phyloP scores from a whole-genome alignment of 1,140 invertebrate genomes.

The Diploscapter pachys region DNA sequence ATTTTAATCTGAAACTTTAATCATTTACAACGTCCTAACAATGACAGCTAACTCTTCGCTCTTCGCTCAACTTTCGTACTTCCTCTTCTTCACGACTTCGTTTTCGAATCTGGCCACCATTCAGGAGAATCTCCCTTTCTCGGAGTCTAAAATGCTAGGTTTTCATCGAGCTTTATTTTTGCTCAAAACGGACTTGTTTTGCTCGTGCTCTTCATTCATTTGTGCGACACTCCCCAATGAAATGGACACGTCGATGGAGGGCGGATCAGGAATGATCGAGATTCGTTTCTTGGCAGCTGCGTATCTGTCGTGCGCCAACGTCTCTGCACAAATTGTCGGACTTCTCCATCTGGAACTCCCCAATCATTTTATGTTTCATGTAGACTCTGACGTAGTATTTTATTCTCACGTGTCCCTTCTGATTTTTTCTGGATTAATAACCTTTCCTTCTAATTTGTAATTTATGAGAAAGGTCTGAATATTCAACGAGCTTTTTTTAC shows the following conservation, averaged over 20 bases:
- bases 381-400: no score
- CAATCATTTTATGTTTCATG: no score
- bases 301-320: constrained; percentile 31
- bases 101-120: constrained; percentile 14
- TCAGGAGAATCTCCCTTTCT: constrained; percentile 19
- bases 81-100: constrained; percentile 20
- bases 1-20: constrained; percentile 17
- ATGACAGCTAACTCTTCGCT: not conserved
- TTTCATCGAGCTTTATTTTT: not conserved
- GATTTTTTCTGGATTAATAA: no score
- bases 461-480: no score
- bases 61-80: constrained; percentile 33
- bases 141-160: constrained; percentile 7
- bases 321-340: constrained; percentile 40
- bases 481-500: no score
- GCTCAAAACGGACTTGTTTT: constrained; percentile 16
- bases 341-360: constrained; percentile 30
- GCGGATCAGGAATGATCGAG: constrained; percentile 36
- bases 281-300: constrained; percentile 37
- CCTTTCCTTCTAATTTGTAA: no score
- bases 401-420: no score
- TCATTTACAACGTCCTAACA: not conserved
- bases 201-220: constrained; percentile 34
- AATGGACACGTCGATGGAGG: constrained; percentile 34
- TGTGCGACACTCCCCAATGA: constrained; percentile 27